phyloP scores from a whole-genome alignment of 2,888 invertebrate genomes.

The Ceraclea dissimilis region DNA sequence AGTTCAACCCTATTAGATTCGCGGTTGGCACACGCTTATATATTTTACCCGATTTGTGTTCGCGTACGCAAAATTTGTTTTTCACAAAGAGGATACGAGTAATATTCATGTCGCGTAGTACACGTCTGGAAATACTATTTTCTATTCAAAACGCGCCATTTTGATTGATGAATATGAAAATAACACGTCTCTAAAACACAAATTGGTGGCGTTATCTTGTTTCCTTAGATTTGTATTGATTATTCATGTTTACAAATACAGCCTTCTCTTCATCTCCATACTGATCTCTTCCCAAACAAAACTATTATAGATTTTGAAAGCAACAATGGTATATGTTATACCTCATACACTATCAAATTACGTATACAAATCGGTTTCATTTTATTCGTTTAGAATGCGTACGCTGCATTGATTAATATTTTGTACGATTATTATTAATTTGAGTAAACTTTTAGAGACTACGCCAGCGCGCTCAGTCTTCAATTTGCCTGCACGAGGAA shows the following conservation, averaged over 20 bases:
- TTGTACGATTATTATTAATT: too few species aligned
- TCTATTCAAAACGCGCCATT: slow-evolving; percentile 16
- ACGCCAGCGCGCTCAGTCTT: too few species aligned
- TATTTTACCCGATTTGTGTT: slow-evolving; percentile 2
- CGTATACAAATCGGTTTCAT: too few species aligned
- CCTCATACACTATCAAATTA: too few species aligned
- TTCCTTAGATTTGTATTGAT: slow-evolving; percentile 12
- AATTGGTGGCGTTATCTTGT: slow-evolving; percentile 14
- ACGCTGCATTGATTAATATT: too few species aligned
- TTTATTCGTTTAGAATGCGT: too few species aligned
- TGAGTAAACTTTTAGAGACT: too few species aligned
- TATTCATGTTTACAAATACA: neutral
- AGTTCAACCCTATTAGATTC: neutral
- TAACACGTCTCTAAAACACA: slow-evolving; percentile 11
- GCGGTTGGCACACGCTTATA: neutral
- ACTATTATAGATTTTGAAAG: too few species aligned
- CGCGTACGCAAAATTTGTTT: slow-evolving; percentile 16
- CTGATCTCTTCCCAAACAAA: too few species aligned
- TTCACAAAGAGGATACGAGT: slow-evolving; percentile 5
- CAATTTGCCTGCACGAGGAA: too few species aligned
- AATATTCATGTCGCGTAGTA: slow-evolving; percentile 12
- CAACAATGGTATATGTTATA: too few species aligned
- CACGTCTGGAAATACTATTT: slow-evolving; percentile 15
- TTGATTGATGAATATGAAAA: slow-evolving; percentile 18
- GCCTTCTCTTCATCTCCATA: too few species aligned